Conservation (phyloP, 2,113 vertebrate genomes). For the Loxodonta africana region DNA sequence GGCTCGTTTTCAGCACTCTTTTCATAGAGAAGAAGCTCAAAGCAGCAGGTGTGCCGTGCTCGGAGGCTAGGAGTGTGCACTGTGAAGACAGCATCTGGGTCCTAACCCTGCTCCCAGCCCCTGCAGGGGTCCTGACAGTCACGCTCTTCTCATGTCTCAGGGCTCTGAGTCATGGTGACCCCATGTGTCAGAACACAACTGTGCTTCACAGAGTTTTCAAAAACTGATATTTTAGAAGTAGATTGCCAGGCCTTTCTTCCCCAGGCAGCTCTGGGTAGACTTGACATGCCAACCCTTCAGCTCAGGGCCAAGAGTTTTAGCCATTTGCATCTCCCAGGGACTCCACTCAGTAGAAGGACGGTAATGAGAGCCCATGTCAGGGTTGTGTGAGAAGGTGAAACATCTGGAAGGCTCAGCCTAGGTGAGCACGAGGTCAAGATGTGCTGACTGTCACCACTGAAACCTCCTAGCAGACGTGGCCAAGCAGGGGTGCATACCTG, state of each 20-base stretch:
- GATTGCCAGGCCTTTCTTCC: background rate
- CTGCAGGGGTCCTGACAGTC: background rate
- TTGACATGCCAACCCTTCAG: background rate
- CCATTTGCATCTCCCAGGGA: too few species aligned
- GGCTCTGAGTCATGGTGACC: background rate
- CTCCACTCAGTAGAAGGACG: accelerated
- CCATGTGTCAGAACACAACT: too few species aligned
- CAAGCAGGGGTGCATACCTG: background rate
- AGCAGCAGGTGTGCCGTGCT: background rate
- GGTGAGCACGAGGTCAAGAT: too few species aligned
- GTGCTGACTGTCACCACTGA: accelerated
- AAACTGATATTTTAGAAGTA: background rate
- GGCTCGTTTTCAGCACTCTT: accelerated
- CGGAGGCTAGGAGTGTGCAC: too few species aligned
- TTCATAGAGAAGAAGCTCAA: background rate
- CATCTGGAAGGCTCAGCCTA: accelerated
- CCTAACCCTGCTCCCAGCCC: accelerated
- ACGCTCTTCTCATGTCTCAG: too few species aligned
- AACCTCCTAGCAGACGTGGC: too few species aligned
- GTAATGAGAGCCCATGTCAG: background rate
- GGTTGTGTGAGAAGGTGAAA: accelerated
- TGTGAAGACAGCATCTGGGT: background rate
- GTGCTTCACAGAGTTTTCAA: too few species aligned
- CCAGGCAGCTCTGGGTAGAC: background rate
- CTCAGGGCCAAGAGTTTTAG: too few species aligned